phyloP scores from a whole-genome alignment of 2,113 vertebrate genomes.

The Labrus mixtus region DNA sequence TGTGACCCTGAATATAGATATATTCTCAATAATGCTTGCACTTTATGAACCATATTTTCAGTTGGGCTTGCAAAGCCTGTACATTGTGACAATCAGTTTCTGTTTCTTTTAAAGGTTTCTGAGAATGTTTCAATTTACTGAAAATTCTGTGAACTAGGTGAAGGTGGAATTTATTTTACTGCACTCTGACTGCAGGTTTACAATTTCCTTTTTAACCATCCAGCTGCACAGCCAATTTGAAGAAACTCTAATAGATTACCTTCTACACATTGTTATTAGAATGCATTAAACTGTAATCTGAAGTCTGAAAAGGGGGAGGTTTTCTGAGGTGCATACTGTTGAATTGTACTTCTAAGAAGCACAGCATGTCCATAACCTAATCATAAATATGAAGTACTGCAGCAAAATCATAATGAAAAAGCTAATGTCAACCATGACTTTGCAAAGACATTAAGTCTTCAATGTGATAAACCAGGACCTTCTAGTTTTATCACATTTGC shows the following conservation, averaged over 20 bases:
- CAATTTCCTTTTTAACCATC: too few species aligned
- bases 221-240: not conserved
- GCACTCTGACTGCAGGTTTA: not conserved
- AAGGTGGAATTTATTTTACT: constrained; percentile 5
- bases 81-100: not conserved
- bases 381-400: not conserved
- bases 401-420: not conserved
- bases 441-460: not conserved
- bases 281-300: not conserved
- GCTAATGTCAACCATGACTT: not conserved
- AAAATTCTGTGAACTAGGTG: constrained; percentile 6
- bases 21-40: constrained; percentile 9
- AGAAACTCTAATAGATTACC: not conserved
- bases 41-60: constrained; percentile 26
- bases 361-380: not conserved
- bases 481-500: constrained; percentile 3
- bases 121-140: not conserved
- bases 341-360: not conserved
- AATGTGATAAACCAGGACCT: not conserved
- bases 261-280: not conserved
- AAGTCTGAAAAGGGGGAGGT: not conserved
- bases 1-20: constrained; percentile 38
- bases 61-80: not conserved
- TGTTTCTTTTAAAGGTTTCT: constrained; percentile 23
- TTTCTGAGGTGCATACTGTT: not conserved